Conservation (phyloP, 2,797 vertebrate species). For the Pogonophryne albipinna region DNA sequence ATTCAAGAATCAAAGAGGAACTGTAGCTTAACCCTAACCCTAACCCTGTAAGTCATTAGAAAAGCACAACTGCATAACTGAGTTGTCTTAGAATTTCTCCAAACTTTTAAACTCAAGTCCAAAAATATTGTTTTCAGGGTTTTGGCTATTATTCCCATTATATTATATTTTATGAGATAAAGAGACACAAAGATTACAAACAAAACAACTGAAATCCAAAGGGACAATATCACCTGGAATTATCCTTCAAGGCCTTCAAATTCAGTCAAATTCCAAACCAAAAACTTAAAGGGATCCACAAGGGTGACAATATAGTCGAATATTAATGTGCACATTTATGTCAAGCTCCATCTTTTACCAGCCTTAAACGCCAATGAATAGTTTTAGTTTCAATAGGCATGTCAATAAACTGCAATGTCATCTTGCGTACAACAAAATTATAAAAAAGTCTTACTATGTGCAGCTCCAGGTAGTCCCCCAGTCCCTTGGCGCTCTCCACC, state of each 20-base stretch:
- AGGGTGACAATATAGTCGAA: not conserved
- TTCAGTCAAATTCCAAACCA: not conserved
- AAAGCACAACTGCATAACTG: not conserved
- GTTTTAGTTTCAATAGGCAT: not conserved
- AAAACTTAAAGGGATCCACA: not conserved
- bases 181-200: not conserved
- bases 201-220: not conserved
- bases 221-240: not conserved
- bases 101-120: not conserved
- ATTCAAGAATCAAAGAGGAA: not conserved
- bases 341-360: not conserved
- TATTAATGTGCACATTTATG: not conserved
- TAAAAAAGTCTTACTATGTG: constrained; percentile 90
- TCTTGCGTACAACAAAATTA: not conserved
- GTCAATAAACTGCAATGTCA: not conserved
- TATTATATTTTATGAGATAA: not conserved
- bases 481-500: constrained; percentile 94
- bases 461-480: constrained; percentile 94
- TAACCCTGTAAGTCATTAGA: not conserved
- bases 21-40: not conserved
- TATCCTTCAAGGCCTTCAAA: not conserved
- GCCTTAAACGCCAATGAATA: not conserved
- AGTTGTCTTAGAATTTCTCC: not conserved
- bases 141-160: not conserved
- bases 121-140: not conserved